Conservation (phyloP, 2,888 invertebrate genomes). For the Acholoe squamosa region DNA sequence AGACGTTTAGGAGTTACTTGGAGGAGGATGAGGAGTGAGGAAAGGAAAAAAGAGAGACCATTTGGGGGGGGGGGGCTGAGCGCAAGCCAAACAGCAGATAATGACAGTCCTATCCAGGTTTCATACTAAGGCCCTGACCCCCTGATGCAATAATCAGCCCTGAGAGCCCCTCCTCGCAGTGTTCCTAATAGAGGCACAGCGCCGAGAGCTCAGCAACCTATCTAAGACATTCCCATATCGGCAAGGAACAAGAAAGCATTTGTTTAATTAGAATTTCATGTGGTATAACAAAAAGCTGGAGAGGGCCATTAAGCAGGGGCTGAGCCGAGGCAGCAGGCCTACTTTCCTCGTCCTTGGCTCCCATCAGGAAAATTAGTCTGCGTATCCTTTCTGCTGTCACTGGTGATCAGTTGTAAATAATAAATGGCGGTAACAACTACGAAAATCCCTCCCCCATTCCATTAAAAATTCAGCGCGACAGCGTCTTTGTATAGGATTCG, state of each 20-base stretch:
- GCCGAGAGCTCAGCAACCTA: conserved; percentile 72
- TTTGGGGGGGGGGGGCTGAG: background rate
- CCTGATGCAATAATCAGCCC: conserved; percentile 46
- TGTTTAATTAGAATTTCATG: conserved; percentile 57
- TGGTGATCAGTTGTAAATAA: conserved; percentile 56
- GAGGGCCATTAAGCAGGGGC: conserved; percentile 52
- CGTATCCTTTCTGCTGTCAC: conserved; percentile 52
- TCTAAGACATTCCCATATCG: conserved; percentile 69
- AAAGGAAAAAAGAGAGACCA: background rate
- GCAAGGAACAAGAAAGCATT: conserved; percentile 59
- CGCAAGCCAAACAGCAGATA: conserved; percentile 47
- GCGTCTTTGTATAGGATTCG: conserved; percentile 55
- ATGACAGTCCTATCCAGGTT: conserved; percentile 6
- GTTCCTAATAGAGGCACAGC: conserved; percentile 37
- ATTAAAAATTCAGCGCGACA: conserved; percentile 49
- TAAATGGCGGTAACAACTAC: conserved; percentile 57
- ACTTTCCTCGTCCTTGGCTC: conserved; percentile 42
- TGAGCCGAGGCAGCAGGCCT: conserved; percentile 37
- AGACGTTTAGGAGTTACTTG: conserved; percentile 39
- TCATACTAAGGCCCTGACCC: background rate
- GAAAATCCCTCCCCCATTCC: conserved; percentile 47
- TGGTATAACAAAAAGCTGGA: conserved; percentile 55
- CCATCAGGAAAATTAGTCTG: conserved; percentile 58
- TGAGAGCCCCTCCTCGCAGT: background rate
- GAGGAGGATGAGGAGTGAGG: background rate